A percentile compares a stretch with the other conserved stretches of the same genome.
Evolutionary conservation across 2,797 vertebrate genomes (phyloP).

Genomic region (Ambastaia sidthimunki): DNA sequence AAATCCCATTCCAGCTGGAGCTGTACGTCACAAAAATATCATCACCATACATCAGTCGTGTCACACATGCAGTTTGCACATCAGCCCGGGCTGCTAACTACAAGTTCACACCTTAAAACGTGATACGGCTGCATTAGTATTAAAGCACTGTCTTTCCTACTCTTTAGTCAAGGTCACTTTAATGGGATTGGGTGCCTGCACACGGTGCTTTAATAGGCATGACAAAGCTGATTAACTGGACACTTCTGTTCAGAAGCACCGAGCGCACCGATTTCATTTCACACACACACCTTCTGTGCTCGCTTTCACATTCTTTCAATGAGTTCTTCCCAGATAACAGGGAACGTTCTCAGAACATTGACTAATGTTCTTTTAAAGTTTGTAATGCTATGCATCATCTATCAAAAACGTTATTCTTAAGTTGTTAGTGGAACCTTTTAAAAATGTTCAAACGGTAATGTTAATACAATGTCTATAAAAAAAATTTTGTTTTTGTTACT

Average conservation of each 20-base stretch:
- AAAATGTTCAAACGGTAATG: too few relatives aligned
- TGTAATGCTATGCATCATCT: too few relatives aligned
- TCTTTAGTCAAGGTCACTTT: conserved; percentile 77
- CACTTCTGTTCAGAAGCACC: conserved; percentile 46
- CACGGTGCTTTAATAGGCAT: conserved; percentile 74
- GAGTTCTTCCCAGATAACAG: background rate
- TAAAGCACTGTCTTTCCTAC: conserved; percentile 50
- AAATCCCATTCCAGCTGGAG: background rate
- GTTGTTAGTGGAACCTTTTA: too few relatives aligned
- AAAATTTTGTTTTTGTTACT: too few relatives aligned
- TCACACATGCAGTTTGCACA: background rate
- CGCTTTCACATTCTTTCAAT: conserved; percentile 17
- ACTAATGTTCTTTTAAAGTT: too few relatives aligned
- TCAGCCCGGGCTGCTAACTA: background rate
- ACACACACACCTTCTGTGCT: background rate
- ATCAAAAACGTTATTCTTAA: too few relatives aligned
- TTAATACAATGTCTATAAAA: too few relatives aligned
- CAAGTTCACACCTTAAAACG: conserved; percentile 9
- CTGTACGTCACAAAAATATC: background rate
- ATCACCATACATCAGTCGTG: background rate
- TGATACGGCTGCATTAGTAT: conserved; percentile 56
- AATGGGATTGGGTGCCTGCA: conserved; percentile 76
- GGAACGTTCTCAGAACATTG: too few relatives aligned
- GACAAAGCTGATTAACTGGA: conserved; percentile 80
- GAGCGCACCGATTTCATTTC: conserved; percentile 15